Evolutionary conservation across 1,140 invertebrate species (phyloP).

Genomic region (Trichonephila inaurata): DNA sequence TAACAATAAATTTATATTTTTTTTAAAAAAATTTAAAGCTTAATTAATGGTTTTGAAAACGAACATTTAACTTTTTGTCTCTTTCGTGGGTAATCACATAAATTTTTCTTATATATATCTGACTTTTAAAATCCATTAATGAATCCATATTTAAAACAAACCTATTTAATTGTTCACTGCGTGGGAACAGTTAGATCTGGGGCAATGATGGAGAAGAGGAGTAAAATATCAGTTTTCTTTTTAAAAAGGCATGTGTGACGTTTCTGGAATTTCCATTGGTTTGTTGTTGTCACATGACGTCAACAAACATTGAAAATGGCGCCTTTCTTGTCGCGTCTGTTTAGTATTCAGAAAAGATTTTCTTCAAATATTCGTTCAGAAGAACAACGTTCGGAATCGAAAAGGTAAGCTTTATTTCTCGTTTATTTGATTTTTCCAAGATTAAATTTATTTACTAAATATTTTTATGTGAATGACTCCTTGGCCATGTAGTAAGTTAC

Average conservation of each 20-base stretch:
- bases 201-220: background rate
- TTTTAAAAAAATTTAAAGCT: too few relatives aligned
- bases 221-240: slow-evolving; percentile 7
- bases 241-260: slow-evolving; percentile 53
- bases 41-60: too few relatives aligned
- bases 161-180: background rate
- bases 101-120: background rate
- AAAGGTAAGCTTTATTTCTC: slow-evolving; percentile 48
- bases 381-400: slow-evolving; percentile 62
- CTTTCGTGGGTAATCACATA: too few relatives aligned
- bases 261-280: slow-evolving; percentile 42
- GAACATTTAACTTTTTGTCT: too few relatives aligned
- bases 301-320: slow-evolving; percentile 75
- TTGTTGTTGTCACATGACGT: slow-evolving; percentile 66
- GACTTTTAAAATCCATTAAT: background rate
- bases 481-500: slow-evolving; percentile 37
- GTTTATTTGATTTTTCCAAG: too few relatives aligned
- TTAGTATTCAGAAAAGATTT: slow-evolving; percentile 70
- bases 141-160: background rate
- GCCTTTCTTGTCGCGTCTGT: slow-evolving; percentile 73
- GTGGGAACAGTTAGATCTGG: slow-evolving; percentile 7
- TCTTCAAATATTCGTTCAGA: slow-evolving; percentile 64
- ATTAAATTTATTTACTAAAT: background rate
- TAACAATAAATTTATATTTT: too few relatives aligned
- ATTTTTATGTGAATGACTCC: background rate